Evolutionary conservation across 2,113 vertebrate genomes (phyloP), one percentile per base, ranked within the genome.

Genomic region (Felis chaus): DNA sequence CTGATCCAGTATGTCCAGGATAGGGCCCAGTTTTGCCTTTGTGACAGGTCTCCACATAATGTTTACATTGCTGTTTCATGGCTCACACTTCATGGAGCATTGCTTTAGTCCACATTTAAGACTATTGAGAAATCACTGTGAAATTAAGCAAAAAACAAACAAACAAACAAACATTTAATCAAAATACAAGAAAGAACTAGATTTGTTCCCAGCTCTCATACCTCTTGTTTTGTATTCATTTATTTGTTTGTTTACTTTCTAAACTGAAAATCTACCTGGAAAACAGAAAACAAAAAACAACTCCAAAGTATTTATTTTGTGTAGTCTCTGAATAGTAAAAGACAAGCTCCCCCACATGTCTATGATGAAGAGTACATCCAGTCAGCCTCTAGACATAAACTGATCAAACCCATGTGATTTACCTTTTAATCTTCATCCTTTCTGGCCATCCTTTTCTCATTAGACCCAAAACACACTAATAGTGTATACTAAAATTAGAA

Each of bases 401-500:
- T 90, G 33, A 93, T 94, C 71, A 4, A 5, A 90, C 4, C 50
- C 1, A 73, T 66, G 27, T 5, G 0, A 94, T 39, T 84, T 83
- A 13, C 63, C 66, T 95, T 96, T 94, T 86, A 98, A 91, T 95
- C 50, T 71, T 13, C 39, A 1, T 89, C 36, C 5, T 97, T 48
- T 90, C 74, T 89, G 81, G 14, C 29, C 33, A 92, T 82, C 5
- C 31, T 97, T 50, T 97, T 92, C 91, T 81, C 81, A 94, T 95
- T 96, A 97, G 29, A 91, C 91, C 31, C 86, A 92, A 85, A 96
- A 57, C 33, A 94, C 57, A 84, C 31, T 98, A 97, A 94, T 73
- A 89, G 14, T 80, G 14, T 83, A 68, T 55, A 68, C 21, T 94
- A 97, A 98, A 98, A 96, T 93, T 85, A 98, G 97, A 82, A 96